phyloP scores from a whole-genome alignment of 2,113 vertebrate genomes.

The Atrichornis clamosus region DNA sequence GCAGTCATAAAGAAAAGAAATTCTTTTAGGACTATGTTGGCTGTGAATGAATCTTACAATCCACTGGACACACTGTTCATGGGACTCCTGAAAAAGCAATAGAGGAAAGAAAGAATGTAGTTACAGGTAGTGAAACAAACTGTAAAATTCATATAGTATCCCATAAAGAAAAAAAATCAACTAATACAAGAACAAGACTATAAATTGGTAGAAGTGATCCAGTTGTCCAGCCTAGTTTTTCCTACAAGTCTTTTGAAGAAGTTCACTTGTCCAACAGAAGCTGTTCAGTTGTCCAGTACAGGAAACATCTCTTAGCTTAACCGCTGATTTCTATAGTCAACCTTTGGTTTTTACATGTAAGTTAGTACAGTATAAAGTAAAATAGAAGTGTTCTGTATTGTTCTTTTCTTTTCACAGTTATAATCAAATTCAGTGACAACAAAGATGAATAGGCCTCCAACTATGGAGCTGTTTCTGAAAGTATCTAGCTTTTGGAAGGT shows the following conservation, averaged over 20 bases:
- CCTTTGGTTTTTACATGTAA: not conserved
- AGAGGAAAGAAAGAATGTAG: not conserved
- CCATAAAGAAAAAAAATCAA: not conserved
- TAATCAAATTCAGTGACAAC: not conserved
- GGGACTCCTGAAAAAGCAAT: slow-evolving; percentile 84
- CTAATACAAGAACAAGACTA: not conserved
- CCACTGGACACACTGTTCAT: slow-evolving; percentile 97
- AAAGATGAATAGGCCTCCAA: not conserved
- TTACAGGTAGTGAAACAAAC: not conserved
- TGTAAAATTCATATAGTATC: not conserved
- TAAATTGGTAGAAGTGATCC: not conserved
- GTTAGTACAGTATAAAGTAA: not conserved
- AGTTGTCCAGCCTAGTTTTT: not conserved
- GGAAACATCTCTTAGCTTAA: not conserved
- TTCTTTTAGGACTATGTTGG: slow-evolving; percentile 96
- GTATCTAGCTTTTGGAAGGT: not conserved
- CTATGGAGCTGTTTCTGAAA: not conserved
- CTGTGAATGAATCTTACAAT: slow-evolving; percentile 94
- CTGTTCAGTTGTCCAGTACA: not conserved
- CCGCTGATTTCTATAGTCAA: not conserved
- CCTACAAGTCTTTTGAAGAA: not conserved
- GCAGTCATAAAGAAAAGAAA: slow-evolving; percentile 97
- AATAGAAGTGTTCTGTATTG: not conserved
- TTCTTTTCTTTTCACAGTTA: not conserved
- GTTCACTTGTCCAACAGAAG: not conserved